Conservation (phyloP, 2,113 vertebrate genomes). For the Collichthys lucidus region DNA sequence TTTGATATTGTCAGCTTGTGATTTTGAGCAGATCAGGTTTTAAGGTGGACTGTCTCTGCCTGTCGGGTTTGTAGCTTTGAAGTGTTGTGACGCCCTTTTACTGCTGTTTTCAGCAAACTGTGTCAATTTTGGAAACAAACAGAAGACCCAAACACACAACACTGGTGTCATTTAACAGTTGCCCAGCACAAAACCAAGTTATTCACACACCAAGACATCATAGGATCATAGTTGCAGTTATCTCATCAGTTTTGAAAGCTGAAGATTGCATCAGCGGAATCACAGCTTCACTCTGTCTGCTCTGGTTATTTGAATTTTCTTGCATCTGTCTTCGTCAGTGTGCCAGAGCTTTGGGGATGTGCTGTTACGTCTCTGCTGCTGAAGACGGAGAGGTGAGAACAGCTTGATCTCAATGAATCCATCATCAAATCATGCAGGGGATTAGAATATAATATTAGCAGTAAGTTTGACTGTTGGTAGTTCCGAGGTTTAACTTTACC, state of each 20-base stretch:
- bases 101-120: neutral
- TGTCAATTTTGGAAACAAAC: constrained; percentile 23
- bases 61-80: neutral
- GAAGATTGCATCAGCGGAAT: neutral
- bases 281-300: neutral
- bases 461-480: neutral
- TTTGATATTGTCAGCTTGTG: neutral
- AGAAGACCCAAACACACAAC: neutral
- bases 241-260: neutral
- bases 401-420: neutral
- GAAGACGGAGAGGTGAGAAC: constrained; percentile 90
- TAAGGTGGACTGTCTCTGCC: neutral
- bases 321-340: constrained; percentile 84
- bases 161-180: neutral
- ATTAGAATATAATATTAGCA: neutral
- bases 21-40: neutral
- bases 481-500: neutral
- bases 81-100: neutral
- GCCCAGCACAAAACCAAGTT: neutral
- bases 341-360: constrained; percentile 91
- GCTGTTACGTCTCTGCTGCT: constrained; percentile 93
- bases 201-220: neutral
- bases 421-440: neutral
- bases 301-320: neutral
- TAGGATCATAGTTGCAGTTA: neutral